Evolutionary conservation across 2,888 invertebrate genomes (phyloP).

Genomic region (Melanargia galathea): DNA sequence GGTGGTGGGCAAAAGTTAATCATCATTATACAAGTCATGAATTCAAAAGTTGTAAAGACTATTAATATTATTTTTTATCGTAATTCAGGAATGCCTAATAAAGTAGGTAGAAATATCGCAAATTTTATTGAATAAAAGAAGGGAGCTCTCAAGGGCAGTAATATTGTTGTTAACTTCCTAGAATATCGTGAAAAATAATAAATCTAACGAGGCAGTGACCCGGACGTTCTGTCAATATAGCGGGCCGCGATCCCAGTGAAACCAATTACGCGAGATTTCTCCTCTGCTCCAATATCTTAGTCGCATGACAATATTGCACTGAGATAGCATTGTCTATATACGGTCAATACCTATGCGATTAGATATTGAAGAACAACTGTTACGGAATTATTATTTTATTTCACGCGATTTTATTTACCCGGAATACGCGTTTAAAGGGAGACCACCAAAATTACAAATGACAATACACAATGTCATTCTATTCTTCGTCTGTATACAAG

Average conservation of each 20-base stretch:
- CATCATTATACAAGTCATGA: too few species aligned
- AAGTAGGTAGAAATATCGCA: not conserved
- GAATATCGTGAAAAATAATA: slow-evolving; percentile 5
- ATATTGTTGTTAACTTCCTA: not conserved
- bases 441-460: too few species aligned
- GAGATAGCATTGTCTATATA: not conserved
- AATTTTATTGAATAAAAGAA: not conserved
- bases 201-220: slow-evolving; percentile 27
- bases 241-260: slow-evolving; percentile 24
- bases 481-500: too few species aligned
- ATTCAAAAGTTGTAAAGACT: too few species aligned
- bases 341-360: too few species aligned
- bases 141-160: not conserved
- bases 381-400: too few species aligned
- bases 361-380: too few species aligned
- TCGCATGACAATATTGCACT: slow-evolving; percentile 2
- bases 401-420: too few species aligned
- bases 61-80: too few species aligned
- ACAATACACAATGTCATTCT: too few species aligned
- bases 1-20: too few species aligned
- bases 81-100: not conserved
- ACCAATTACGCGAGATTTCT: slow-evolving; percentile 31
- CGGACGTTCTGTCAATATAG: slow-evolving; percentile 28
- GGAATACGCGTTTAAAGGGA: too few species aligned
- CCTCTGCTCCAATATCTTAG: slow-evolving; percentile 11